Evolutionary conservation across 2,888 invertebrate species (phyloP).

Genomic region (Nasonia oneida): DNA sequence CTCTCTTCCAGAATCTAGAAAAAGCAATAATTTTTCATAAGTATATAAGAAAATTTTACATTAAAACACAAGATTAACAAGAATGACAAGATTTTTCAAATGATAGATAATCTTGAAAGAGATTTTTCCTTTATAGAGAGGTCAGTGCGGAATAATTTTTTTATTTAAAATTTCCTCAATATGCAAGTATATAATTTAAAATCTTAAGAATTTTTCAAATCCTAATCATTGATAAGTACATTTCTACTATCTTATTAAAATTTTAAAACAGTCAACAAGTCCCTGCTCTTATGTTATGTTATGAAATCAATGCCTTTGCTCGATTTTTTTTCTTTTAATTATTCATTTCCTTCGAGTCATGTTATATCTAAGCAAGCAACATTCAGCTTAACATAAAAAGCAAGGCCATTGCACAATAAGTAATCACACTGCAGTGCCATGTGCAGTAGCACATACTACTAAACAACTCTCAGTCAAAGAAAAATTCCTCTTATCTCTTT

Average conservation of each 20-base stretch:
- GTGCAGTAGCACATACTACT: not conserved
- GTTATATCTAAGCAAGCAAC: not conserved
- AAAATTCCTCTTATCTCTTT: not conserved
- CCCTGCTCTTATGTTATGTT: not conserved
- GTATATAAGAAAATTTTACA: no score
- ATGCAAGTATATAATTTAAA: not conserved
- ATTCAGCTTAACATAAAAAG: not conserved
- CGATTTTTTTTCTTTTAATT: not conserved
- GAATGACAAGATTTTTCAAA: not conserved
- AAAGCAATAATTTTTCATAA: not conserved
- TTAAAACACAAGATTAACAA: no score
- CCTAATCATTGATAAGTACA: not conserved
- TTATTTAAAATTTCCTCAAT: not conserved
- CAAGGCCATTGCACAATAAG: not conserved
- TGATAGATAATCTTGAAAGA: no score
- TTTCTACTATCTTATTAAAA: not conserved
- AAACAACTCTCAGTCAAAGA: not conserved
- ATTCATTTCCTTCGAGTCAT: not conserved
- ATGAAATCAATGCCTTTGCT: not conserved
- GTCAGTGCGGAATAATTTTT: not conserved
- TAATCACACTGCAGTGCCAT: not conserved
- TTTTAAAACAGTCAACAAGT: not conserved
- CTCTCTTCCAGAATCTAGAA: conserved; percentile 82
- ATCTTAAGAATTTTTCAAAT: not conserved
- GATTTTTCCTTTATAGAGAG: not conserved